phyloP scores from a whole-genome alignment of 1,140 invertebrate genomes.

The Lucilia sericata region DNA sequence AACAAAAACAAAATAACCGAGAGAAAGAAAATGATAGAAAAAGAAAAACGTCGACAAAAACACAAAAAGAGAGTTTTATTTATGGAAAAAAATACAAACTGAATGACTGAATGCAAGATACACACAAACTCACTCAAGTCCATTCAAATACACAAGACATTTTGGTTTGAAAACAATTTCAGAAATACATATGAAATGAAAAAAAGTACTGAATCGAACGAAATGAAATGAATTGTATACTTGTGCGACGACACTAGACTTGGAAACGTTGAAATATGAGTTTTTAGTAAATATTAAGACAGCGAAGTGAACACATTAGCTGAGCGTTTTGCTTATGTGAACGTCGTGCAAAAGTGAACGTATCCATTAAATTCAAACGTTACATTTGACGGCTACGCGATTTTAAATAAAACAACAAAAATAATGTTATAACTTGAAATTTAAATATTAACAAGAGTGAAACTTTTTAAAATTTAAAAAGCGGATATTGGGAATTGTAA shows the following conservation, averaged over 20 bases:
- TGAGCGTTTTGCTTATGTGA: too few relatives aligned
- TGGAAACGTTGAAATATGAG: background rate
- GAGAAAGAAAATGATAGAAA: background rate
- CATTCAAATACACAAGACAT: conserved; percentile 29
- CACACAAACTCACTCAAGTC: conserved; percentile 6
- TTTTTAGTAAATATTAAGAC: conserved; percentile 34
- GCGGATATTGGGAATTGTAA: background rate
- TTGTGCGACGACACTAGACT: background rate
- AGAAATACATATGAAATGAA: conserved; percentile 17
- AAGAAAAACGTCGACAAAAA: background rate
- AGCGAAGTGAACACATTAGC: conserved; percentile 32
- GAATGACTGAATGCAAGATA: background rate
- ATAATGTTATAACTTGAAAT: background rate
- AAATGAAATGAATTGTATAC: conserved; percentile 13
- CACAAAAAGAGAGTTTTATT: background rate
- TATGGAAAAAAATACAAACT: conserved; percentile 5
- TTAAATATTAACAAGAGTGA: background rate
- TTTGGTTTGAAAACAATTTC: conserved; percentile 23
- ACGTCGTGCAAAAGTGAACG: too few relatives aligned
- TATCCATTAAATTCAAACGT: too few relatives aligned
- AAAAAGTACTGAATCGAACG: conserved; percentile 4
- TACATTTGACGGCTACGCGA: background rate
- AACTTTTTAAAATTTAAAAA: background rate
- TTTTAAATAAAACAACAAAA: background rate
- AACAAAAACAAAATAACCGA: background rate